A percentile compares a stretch with the other conserved stretches of the same genome.
Conservation (phyloP, 2,888 invertebrate species). For the Schizaphis graminum region DNA sequence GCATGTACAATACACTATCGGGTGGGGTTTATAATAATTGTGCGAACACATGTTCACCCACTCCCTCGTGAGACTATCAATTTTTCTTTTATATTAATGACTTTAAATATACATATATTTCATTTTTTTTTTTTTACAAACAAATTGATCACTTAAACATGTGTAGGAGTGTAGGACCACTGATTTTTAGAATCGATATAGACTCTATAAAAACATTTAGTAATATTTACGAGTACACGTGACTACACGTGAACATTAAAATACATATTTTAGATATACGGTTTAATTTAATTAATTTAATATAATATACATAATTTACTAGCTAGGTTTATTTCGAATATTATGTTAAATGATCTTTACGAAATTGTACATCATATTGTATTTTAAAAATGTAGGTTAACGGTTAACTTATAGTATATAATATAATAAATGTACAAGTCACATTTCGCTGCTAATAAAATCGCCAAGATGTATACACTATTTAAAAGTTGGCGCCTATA, state of each 20-base stretch:
- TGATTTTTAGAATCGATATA: background rate
- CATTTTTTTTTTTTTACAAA: background rate
- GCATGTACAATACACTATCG: background rate
- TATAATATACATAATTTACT: background rate
- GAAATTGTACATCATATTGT: background rate
- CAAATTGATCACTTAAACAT: conserved; percentile 4
- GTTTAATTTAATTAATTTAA: background rate
- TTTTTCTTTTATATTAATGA: background rate
- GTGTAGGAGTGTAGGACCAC: background rate
- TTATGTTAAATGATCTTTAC: background rate
- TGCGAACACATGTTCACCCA: background rate
- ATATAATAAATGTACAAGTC: background rate
- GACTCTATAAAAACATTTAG: background rate
- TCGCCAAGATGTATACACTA: too few relatives aligned
- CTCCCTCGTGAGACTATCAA: background rate
- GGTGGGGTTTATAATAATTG: background rate
- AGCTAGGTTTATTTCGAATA: background rate
- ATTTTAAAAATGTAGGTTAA: background rate
- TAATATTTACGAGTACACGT: background rate
- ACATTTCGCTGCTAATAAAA: too few relatives aligned
- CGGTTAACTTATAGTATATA: background rate
- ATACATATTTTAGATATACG: background rate
- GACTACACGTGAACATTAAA: background rate
- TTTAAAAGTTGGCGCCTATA: background rate
- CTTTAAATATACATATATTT: background rate